Evolutionary conservation across 2,888 invertebrate genomes (phyloP).

Genomic region (Parthenolecanium corni): DNA sequence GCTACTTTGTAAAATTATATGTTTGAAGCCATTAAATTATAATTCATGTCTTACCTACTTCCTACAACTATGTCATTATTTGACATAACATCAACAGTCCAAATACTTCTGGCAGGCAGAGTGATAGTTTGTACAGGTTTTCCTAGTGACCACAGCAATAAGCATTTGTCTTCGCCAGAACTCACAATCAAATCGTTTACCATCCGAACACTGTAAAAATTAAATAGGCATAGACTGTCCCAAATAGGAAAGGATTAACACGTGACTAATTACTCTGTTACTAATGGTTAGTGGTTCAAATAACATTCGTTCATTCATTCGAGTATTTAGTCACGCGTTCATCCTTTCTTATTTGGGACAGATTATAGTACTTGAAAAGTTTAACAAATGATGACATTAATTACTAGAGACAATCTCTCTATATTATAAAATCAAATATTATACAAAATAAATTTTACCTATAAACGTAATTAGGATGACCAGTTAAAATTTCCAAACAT

Average conservation of each 20-base stretch:
- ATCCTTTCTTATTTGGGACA: no score
- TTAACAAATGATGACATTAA: no score
- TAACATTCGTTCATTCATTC: no score
- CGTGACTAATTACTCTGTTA: no score
- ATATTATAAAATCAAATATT: no score
- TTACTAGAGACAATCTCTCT: no score
- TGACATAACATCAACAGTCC: conserved; percentile 65
- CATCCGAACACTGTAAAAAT: conserved; percentile 38
- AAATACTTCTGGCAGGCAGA: conserved; percentile 78
- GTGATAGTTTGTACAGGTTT: conserved; percentile 51
- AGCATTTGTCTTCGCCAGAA: conserved; percentile 76
- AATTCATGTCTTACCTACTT: conserved; percentile 40
- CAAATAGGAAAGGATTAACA: no score
- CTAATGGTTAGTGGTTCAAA: no score
- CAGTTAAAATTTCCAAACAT: conserved; percentile 61
- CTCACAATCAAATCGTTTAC: conserved; percentile 58
- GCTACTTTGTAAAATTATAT: no score
- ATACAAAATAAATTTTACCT: conserved; percentile 43
- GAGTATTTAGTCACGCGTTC: no score
- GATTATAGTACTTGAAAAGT: no score
- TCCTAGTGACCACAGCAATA: conserved; percentile 62
- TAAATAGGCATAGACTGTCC: neutral
- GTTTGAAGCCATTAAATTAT: neutral
- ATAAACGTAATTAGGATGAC: conserved; percentile 83
- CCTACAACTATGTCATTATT: conserved; percentile 89